phyloP scores from a whole-genome alignment of 1,140 invertebrate species.

The Heterodera schachtii region DNA sequence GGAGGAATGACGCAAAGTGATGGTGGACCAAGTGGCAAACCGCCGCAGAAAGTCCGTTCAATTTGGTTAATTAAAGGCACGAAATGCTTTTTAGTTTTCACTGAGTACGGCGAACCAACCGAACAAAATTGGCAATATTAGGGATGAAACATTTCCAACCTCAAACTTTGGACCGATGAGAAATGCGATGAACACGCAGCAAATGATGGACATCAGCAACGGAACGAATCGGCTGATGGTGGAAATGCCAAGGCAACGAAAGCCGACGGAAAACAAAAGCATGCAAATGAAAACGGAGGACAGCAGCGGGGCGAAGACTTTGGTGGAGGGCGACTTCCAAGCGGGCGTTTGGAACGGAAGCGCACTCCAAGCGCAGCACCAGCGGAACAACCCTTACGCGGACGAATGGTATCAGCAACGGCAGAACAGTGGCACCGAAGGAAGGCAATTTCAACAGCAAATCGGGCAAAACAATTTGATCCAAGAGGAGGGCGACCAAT shows the following conservation, averaged over 20 bases:
- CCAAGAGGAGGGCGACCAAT: neutral
- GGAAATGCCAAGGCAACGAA: neutral
- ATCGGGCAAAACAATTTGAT: neutral
- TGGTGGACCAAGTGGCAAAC: neutral
- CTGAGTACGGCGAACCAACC: too few relatives aligned
- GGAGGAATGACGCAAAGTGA: neutral
- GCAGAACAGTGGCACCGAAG: neutral
- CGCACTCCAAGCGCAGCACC: neutral
- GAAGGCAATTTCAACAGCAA: neutral
- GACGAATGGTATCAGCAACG: slow-evolving; percentile 10
- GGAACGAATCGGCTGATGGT: slow-evolving; percentile 7
- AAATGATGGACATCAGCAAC: neutral
- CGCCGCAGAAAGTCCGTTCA: neutral
- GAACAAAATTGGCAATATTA: too few relatives aligned
- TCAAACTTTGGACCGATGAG: too few relatives aligned
- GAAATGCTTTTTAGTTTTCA: too few relatives aligned
- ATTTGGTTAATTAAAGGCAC: neutral
- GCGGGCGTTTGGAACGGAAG: slow-evolving; percentile 4
- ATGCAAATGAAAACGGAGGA: neutral
- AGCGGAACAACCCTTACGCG: slow-evolving; percentile 9
- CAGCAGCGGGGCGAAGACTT: neutral
- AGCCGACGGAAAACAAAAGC: neutral
- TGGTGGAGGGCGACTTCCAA: slow-evolving; percentile 8
- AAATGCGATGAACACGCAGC: neutral
- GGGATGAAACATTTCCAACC: too few relatives aligned